phyloP scores from a whole-genome alignment of 2,888 invertebrate genomes.

The Mythimna lalbum region DNA sequence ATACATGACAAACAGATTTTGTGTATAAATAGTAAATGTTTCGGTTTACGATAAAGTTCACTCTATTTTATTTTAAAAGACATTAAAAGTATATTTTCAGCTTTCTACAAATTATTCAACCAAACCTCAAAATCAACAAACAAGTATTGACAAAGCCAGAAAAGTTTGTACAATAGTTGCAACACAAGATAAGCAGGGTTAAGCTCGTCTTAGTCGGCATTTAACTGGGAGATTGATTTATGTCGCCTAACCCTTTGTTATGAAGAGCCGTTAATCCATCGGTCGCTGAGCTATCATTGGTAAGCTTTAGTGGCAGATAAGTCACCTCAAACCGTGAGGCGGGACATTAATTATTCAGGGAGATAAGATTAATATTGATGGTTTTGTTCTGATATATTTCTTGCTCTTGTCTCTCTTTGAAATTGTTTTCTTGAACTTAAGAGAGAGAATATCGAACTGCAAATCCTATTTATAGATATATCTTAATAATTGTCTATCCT shows the following conservation, averaged over 20 bases:
- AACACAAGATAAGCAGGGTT: constrained; percentile 44
- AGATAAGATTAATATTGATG: constrained; percentile 19
- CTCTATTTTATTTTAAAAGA: too few relatives aligned
- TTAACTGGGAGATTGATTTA: constrained; percentile 55
- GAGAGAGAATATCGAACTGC: neutral
- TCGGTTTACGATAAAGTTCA: too few relatives aligned
- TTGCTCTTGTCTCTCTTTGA: neutral
- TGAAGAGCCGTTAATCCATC: constrained; percentile 51
- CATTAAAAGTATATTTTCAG: too few relatives aligned
- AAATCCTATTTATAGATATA: too few relatives aligned
- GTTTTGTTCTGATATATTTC: constrained; percentile 11
- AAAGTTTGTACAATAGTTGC: constrained; percentile 41
- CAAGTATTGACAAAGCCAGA: constrained; percentile 18
- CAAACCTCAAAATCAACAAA: constrained; percentile 7
- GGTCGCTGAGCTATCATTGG: constrained; percentile 18
- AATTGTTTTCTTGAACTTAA: neutral
- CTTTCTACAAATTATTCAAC: too few relatives aligned
- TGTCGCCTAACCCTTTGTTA: constrained; percentile 48
- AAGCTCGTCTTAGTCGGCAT: constrained; percentile 46
- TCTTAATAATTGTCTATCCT: too few relatives aligned
- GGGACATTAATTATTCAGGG: constrained; percentile 29
- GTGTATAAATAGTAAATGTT: too few relatives aligned
- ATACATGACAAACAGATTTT: too few relatives aligned
- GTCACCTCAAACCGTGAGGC: constrained; percentile 24
- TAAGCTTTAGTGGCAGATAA: constrained; percentile 44